Evolutionary conservation across 2,888 invertebrate genomes (phyloP).

Genomic region (Sphaerophoria taeniata): DNA sequence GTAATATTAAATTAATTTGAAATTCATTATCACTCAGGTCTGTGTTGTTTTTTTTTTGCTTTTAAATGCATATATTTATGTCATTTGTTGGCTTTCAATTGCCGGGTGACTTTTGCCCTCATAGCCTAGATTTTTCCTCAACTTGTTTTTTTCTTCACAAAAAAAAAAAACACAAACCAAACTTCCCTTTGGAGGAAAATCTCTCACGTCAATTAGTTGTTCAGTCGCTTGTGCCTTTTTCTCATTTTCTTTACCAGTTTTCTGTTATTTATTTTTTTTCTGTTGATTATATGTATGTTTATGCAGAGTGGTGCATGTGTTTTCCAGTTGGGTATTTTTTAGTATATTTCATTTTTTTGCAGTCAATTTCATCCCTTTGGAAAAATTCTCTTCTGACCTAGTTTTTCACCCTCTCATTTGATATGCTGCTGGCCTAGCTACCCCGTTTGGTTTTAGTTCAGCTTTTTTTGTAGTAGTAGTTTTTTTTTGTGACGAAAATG

Average conservation of each 20-base stretch:
- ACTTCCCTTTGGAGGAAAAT: constrained; percentile 62
- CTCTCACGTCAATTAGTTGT: constrained; percentile 74
- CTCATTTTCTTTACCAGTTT: constrained; percentile 48
- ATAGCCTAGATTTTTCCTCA: constrained; percentile 66
- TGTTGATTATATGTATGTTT: constrained; percentile 46
- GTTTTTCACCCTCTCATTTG: constrained; percentile 73
- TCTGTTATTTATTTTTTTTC: constrained; percentile 16
- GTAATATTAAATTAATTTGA: constrained; percentile 41
- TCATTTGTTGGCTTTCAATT: constrained; percentile 53
- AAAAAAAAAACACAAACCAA: constrained; percentile 30
- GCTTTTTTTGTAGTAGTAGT: constrained; percentile 5
- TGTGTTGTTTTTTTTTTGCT: neutral
- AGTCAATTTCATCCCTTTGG: constrained; percentile 74
- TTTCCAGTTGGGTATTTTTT: constrained; percentile 45
- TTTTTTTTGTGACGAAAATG: constrained; percentile 60
- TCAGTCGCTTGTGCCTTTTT: constrained; percentile 62
- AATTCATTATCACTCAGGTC: constrained; percentile 48
- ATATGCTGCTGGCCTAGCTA: constrained; percentile 69
- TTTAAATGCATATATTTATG: constrained; percentile 48
- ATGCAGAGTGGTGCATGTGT: constrained; percentile 65
- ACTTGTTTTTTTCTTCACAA: constrained; percentile 41
- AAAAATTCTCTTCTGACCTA: constrained; percentile 70
- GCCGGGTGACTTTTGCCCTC: constrained; percentile 64
- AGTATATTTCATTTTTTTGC: constrained; percentile 56
- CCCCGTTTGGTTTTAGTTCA: constrained; percentile 55